phyloP scores from a whole-genome alignment of 2,797 vertebrate species.

The Syngnathus acus region DNA sequence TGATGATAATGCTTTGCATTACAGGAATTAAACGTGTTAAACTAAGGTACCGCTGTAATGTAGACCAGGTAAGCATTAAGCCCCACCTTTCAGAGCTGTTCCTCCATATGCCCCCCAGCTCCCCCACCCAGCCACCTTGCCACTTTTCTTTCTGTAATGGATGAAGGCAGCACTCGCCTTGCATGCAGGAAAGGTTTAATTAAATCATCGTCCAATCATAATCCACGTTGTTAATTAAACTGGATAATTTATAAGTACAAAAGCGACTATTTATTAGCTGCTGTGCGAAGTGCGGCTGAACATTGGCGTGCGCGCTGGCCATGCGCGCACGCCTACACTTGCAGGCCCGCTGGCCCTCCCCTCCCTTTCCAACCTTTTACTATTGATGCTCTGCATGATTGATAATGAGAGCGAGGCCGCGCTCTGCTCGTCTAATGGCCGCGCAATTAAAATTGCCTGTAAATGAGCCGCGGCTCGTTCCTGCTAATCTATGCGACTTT shows the following conservation, averaged over 20 bases:
- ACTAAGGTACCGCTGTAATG: background rate
- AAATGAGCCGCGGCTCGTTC: slow-evolving; percentile 99
- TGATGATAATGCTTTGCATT: background rate
- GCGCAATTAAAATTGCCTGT: slow-evolving; percentile 98
- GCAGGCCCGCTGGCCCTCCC: slow-evolving; percentile 22
- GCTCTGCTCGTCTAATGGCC: slow-evolving; percentile 99
- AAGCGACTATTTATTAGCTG: slow-evolving; percentile 78
- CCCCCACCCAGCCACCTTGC: background rate
- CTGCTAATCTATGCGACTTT: slow-evolving; percentile 99
- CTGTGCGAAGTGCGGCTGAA: slow-evolving; percentile 46
- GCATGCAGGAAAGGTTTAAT: slow-evolving; percentile 76
- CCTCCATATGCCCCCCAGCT: slow-evolving; percentile 35
- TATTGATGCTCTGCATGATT: slow-evolving; percentile 95
- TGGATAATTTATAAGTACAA: slow-evolving; percentile 80
- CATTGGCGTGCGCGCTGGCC: slow-evolving; percentile 32
- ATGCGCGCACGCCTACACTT: slow-evolving; percentile 30
- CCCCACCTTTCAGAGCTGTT: slow-evolving; percentile 31
- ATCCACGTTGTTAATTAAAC: slow-evolving; percentile 82
- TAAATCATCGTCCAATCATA: slow-evolving; percentile 81
- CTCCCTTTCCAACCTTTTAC: slow-evolving; percentile 69
- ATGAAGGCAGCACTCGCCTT: slow-evolving; percentile 53
- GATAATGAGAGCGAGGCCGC: slow-evolving; percentile 90
- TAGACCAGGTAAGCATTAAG: slow-evolving; percentile 41
- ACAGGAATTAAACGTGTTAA: background rate
- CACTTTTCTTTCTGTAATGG: slow-evolving; percentile 50